These are phyloP conservation scores for Pardalotus punctatus DNA, from an alignment of 2,113 vertebrate genomes.

Conservation along the genomic window DNA sequence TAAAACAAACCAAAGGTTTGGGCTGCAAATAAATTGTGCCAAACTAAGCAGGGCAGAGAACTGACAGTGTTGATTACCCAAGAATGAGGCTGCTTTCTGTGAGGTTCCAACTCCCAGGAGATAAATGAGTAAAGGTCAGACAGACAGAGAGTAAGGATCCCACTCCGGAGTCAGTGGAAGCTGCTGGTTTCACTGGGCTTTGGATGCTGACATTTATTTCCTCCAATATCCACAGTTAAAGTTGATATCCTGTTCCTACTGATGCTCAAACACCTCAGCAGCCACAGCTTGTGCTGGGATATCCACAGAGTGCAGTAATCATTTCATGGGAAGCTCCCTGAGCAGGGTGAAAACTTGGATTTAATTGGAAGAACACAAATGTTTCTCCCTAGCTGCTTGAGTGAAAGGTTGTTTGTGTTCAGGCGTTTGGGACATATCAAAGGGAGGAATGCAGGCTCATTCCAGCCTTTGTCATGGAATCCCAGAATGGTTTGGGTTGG, in stretches of 20 bases:
- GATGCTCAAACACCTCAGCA: neutral
- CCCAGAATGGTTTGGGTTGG: neutral
- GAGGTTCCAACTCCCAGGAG: neutral
- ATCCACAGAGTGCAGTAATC: neutral
- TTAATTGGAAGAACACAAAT: neutral
- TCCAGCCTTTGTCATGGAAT: neutral
- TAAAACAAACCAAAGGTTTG: neutral
- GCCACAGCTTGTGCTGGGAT: neutral
- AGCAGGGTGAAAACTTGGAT: neutral
- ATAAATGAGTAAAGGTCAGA: neutral
- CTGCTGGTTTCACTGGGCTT: neutral
- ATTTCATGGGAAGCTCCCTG: neutral
- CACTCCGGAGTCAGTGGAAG: neutral
- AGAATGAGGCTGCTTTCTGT: neutral
- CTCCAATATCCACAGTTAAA: neutral
- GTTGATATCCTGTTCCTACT: neutral
- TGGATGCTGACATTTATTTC: neutral
- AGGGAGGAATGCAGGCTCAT: neutral
- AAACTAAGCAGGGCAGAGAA: neutral
- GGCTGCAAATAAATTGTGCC: neutral
- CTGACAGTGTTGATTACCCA: neutral
- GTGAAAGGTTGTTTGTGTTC: neutral
- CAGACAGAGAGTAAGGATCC: neutral
- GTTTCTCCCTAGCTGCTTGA: neutral
- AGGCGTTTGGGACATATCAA: neutral